Evolutionary conservation across 1,140 invertebrate species (phyloP), one percentile per base, ranked within the genome.

Genomic region (Potamilus streckersoni): DNA sequence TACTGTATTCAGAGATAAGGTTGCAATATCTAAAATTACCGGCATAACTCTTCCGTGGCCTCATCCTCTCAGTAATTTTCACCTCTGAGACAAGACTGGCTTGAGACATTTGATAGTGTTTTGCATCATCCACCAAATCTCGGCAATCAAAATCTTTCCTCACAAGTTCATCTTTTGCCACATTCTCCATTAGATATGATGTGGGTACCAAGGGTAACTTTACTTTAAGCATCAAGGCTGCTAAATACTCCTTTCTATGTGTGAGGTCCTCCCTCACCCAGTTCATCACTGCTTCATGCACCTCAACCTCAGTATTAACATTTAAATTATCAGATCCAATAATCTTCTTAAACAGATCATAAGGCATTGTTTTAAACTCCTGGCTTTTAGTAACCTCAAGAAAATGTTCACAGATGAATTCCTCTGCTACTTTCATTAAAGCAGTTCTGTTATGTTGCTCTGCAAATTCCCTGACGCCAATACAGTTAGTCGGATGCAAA

Each of bases 21-120:
- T 65, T 49, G 20, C 55, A 55, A 12, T 67, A 56, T 57, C 0
- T 23, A 66, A 65, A 67, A 62, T 67, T 78, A 90, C 89, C 90
- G 62, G 90, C 87, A 82, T 88, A 91, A 78, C 88, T 89, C 74
- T 89, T 89, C 38, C 90, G 79, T 17, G 89, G 89, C 55, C 85
- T 79, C 12, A 85, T 88, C 56, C 86, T 84, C 56, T 89, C 82
- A 58, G 84, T 84, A 4, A 85, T 71, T n/a, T 79, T 81, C 59
- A 87, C 70, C 27, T 85, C 82, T 8, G 84, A 80, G 12, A 88
- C 80, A 11, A 87, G 72, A 66, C 80, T 84, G 8, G 85, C 87
- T 71, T 87, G 71, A 55, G 87, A 90, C 86, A 91, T 85, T 68
- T 88, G 87, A 73, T 87, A 89, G 64, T 82, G 82, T 71, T 88